Evolutionary conservation across 2,797 vertebrate genomes (phyloP).

Genomic region (Capromys pilorides): DNA sequence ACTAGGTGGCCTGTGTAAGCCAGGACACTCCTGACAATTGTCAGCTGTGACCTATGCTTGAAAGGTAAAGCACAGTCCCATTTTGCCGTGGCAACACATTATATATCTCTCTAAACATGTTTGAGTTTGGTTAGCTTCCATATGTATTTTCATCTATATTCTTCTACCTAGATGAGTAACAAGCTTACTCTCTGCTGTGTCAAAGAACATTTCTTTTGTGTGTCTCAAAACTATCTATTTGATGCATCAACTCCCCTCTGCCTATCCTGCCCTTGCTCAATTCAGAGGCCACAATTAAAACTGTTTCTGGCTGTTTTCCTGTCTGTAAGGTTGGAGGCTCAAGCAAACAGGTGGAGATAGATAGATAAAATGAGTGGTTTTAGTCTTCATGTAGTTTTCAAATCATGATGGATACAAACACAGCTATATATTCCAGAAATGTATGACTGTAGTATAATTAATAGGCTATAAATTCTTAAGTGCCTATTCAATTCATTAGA

Average conservation of each 20-base stretch:
- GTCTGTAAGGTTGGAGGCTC: constrained; percentile 24
- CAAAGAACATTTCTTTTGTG: constrained; percentile 57
- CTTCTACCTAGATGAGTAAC: constrained; percentile 64
- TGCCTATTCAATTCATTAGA: not conserved
- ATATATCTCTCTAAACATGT: constrained; percentile 14
- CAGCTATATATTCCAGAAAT: constrained; percentile 29
- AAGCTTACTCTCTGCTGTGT: constrained; percentile 49
- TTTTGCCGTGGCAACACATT: constrained; percentile 40
- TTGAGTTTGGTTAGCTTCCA: constrained; percentile 53
- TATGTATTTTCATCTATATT: constrained; percentile 51
- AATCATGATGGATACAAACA: not conserved
- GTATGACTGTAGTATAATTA: not conserved
- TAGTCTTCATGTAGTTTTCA: not conserved
- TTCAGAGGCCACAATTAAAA: constrained; percentile 67
- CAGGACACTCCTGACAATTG: constrained; percentile 65
- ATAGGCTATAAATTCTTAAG: constrained; percentile 19
- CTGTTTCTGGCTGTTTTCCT: not conserved
- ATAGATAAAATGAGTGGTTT: not conserved
- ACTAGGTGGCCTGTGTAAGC: constrained; percentile 65
- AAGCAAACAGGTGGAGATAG: constrained; percentile 23
- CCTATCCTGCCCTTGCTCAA: not conserved
- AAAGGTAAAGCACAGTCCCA: constrained; percentile 54
- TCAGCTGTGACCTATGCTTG: not conserved
- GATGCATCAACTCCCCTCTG: not conserved
- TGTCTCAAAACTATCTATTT: constrained; percentile 66